Evolutionary conservation across 2,888 invertebrate genomes (phyloP), one percentile per base, ranked within the genome.

Genomic region (Ellobium chinense): DNA sequence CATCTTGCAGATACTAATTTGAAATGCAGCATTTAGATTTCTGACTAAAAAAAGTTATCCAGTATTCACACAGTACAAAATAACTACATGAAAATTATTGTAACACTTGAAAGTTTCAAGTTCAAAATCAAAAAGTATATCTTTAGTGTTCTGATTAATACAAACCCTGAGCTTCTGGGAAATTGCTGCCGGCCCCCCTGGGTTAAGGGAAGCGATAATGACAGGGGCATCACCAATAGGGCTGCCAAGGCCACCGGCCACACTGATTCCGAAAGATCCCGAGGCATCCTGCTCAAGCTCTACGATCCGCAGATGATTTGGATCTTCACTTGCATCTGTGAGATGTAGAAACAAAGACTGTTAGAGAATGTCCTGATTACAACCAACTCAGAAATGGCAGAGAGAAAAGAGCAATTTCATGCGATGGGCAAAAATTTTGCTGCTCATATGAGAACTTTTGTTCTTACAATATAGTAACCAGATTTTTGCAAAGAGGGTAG

Each of bases 261-360:
- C 89, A 74, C 92, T 92, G 77, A 92, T 86, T 4, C 92, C 92
- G 56, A 92, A 86, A 0, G 92, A 91, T 37, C 91, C 92, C 21
- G 84, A 78, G 12, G 83, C 83, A 83, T 92, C 91, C 70, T 91
- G 89, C 58, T 88, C 84, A 4, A 92, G 84, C 70, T 90, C 89
- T 2, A 92, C 90, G 7, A 85, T 85, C n/a, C 91, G 78, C 34
- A 91, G 86, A n/a, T 81, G 81, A 46, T 72, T 83, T 7, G 78
- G 58, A 31, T 90, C 90, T 73, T 90, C 90, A 85, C 90, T 90
- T 24, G 84, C 85, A 81, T 85, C 90, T 89, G 85, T 24, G 46
- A 46, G 18, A 46, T 46, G 46, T 60, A 60, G 5, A 24, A n/a
- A 60, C 12, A n/a, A n/a, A n/a, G n/a, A n/a, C n/a, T n/a, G n/a